Evolutionary conservation across 2,888 invertebrate genomes (phyloP).

Genomic region (Pollenia angustigena): DNA sequence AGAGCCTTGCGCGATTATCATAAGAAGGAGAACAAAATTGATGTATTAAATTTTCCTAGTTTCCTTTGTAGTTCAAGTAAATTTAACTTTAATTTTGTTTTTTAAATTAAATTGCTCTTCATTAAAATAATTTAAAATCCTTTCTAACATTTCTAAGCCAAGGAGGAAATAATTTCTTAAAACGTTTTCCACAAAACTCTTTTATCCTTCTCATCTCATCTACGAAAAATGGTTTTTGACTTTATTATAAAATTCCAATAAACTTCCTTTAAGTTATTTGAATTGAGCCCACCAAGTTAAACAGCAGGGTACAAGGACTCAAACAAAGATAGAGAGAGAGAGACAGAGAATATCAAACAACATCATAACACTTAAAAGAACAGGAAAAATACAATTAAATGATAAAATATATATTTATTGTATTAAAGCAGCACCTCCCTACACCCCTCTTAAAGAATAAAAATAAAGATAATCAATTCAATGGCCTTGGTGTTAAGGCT

Average conservation of each 20-base stretch:
- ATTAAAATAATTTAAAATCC: too few relatives aligned
- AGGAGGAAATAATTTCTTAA: background rate
- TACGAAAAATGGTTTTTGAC: background rate
- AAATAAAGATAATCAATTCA: too few relatives aligned
- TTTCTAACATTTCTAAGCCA: too few relatives aligned
- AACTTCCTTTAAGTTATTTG: background rate
- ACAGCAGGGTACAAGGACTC: background rate
- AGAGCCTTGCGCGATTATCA: too few relatives aligned
- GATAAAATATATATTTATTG: background rate
- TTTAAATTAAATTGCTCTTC: too few relatives aligned
- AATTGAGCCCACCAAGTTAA: background rate
- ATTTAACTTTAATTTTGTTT: too few relatives aligned
- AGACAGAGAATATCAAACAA: background rate
- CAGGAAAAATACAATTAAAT: background rate
- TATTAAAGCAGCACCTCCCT: too few relatives aligned
- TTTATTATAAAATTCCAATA: background rate
- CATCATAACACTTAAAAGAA: conserved; percentile 10
- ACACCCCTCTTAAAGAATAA: too few relatives aligned
- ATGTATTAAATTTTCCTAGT: too few relatives aligned
- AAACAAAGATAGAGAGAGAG: background rate
- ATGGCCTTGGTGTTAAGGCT: background rate
- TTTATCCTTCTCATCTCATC: background rate
- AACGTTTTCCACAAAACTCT: background rate
- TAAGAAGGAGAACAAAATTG: too few relatives aligned
- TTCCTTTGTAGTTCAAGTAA: too few relatives aligned